phyloP scores from a whole-genome alignment of 2,888 invertebrate genomes.

The Polydrusus cervinus region DNA sequence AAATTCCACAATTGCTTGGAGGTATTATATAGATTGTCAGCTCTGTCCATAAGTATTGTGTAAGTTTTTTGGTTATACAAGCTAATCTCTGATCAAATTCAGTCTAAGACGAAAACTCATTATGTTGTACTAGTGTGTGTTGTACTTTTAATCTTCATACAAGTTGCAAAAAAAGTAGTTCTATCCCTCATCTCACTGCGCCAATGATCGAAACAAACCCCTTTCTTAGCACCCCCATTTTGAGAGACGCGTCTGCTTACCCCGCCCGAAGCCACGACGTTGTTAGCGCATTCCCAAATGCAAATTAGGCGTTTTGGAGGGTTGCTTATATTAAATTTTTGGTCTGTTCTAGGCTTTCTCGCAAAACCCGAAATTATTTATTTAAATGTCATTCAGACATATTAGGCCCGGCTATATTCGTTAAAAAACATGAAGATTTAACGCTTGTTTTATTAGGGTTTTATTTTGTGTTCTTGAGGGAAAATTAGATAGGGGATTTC shows the following conservation, averaged over 20 bases:
- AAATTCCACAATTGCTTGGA: too few species aligned
- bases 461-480: slow-evolving; percentile 31
- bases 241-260: slow-evolving; percentile 59
- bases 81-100: too few species aligned
- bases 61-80: too few species aligned
- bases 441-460: slow-evolving; percentile 49
- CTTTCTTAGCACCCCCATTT: slow-evolving; percentile 48
- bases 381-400: slow-evolving; percentile 59
- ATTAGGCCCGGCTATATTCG: slow-evolving; percentile 53
- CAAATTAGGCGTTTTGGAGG: slow-evolving; percentile 63
- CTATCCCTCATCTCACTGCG: slow-evolving; percentile 38
- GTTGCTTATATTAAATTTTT: slow-evolving; percentile 64
- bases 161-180: too few species aligned
- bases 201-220: slow-evolving; percentile 44
- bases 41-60: too few species aligned
- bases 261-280: slow-evolving; percentile 59
- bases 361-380: slow-evolving; percentile 59
- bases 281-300: slow-evolving; percentile 65
- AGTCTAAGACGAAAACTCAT: too few species aligned
- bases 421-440: slow-evolving; percentile 52
- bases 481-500: slow-evolving; percentile 17
- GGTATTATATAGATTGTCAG: too few species aligned
- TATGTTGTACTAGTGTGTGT: too few species aligned
- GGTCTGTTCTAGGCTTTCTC: slow-evolving; percentile 56
- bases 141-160: too few species aligned